Percentiles rank a stretch among this genome's conserved stretches.
These are phyloP conservation scores for Glyptemys insculpta DNA, from an alignment of 2,797 vertebrate genomes.

Conservation along the genomic window DNA sequence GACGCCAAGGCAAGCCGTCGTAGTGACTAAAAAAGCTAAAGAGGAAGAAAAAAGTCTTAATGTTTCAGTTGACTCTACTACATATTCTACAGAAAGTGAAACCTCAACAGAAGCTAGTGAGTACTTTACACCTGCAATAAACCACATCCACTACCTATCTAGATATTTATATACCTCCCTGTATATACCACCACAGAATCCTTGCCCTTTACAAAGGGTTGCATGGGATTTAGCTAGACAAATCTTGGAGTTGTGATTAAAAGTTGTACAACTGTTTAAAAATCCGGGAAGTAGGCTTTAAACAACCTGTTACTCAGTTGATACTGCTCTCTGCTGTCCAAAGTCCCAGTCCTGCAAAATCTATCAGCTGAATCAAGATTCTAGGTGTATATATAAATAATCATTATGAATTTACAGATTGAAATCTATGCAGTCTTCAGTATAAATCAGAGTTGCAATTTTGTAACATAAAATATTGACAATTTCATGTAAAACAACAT, in stretches of 20 bases:
- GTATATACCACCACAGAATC: neutral
- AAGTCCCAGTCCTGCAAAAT: no score
- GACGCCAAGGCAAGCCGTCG: constrained; percentile 87
- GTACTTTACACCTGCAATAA: constrained; percentile 8
- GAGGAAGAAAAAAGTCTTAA: constrained; percentile 57
- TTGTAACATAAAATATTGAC: no score
- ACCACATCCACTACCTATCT: neutral
- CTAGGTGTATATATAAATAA: no score
- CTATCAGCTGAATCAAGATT: no score
- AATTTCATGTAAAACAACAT: no score
- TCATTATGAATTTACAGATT: no score
- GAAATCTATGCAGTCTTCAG: no score
- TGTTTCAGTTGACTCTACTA: constrained; percentile 41
- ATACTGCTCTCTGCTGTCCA: no score
- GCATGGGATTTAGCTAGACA: neutral
- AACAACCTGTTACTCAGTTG: neutral
- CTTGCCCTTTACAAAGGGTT: neutral
- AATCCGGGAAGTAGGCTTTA: neutral
- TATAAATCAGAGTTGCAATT: no score
- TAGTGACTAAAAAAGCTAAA: constrained; percentile 87
- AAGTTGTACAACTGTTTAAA: neutral
- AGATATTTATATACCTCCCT: neutral
- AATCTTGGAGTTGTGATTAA: neutral
- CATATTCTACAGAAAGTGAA: constrained; percentile 53
- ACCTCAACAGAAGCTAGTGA: constrained; percentile 64